These are phyloP conservation scores for Petrocephalus sullivani DNA, from an alignment of 2,797 vertebrate species.

Conservation along the genomic window DNA sequence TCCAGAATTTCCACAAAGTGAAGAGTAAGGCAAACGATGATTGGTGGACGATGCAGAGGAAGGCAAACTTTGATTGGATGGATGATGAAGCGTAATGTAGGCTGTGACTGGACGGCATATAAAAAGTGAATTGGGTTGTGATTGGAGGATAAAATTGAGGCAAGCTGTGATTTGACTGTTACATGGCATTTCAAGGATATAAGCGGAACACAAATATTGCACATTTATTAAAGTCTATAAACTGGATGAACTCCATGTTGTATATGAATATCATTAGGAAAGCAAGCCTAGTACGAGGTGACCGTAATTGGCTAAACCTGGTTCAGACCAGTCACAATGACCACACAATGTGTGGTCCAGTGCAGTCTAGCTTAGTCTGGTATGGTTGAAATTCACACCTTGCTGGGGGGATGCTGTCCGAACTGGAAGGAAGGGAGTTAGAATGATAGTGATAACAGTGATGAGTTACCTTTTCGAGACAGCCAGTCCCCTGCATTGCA, in stretches of 20 bases:
- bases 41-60: neutral
- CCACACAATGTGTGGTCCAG: neutral
- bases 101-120: neutral
- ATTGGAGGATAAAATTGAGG: neutral
- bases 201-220: neutral
- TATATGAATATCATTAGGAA: conserved; percentile 17
- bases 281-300: neutral
- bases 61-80: neutral
- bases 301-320: neutral
- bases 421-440: neutral
- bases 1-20: neutral
- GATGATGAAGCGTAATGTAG: neutral
- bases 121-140: neutral
- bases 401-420: neutral
- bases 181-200: neutral
- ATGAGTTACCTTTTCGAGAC: conserved; percentile 29
- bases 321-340: neutral
- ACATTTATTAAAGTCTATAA: neutral
- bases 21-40: neutral
- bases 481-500: conserved; percentile 28
- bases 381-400: neutral
- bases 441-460: conserved; percentile 8
- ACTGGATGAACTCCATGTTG: conserved; percentile 5
- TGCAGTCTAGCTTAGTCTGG: neutral
- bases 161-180: neutral